Evolutionary conservation across 2,113 vertebrate species (phyloP), one percentile per base, ranked within the genome.

Genomic region (Vicugna pacos): DNA sequence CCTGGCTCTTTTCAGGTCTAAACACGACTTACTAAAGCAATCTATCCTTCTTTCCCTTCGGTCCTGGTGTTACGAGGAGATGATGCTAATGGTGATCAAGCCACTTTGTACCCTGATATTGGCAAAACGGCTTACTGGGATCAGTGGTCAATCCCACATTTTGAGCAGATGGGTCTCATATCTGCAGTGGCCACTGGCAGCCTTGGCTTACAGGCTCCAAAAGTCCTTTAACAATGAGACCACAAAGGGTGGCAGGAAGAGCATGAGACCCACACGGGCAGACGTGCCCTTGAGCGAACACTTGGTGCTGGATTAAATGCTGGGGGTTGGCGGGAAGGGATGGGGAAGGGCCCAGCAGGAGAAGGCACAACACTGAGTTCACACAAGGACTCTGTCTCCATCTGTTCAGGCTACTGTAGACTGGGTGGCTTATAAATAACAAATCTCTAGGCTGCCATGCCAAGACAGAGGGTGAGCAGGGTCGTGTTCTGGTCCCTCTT

Each of bases 1-100:
- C 20, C 28, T n/a, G 26, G 20, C 17, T 26, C 17, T 30, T 46
- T 28, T 72, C 30, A 50, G 52, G 8, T 70, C 5, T 6, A 38
- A 24, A 35, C 9, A 50, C 14, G 4, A 16, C 3, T 85, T 4
- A 38, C 2, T 30, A 9, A 70, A 70, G 19, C 7, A 11, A 46
- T 24, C 5, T 5, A 3, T 89, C 4, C 9, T 30, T 70, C 4
- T 38, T 58, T 38, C 11, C 12, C n/a, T 64, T 58, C 48, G 8
- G 28, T 9, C 48, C 22, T 56, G n/a, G 11, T n/a, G 8, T 46
- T 28, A 72, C 38, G 8, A 67, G 54, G 28, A 89, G 8, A 50
- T 4, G 9, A 69, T 1, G 14, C 5, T 80, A 46, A 48, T 2
- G 14, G 54, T 12, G n/a, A 15, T 28, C 2, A 32, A 0, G 75